Base-by-base conservation (phyloP, 2,797 vertebrate genomes). In the Megaceryle alcyon region DNA sequence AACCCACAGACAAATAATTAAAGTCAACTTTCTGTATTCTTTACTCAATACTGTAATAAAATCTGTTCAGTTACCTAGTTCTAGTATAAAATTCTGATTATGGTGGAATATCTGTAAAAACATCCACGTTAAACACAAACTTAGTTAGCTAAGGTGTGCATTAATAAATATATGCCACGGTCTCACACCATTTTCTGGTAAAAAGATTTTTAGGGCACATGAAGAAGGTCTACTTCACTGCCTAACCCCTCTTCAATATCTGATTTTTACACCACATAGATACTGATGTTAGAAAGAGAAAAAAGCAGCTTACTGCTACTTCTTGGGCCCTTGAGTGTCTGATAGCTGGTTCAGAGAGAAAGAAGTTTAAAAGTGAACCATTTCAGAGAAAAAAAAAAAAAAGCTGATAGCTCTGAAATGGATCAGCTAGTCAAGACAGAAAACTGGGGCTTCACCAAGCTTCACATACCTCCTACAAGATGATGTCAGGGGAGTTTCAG, bases 251-350 rank as follows among this genome's bases (percentile, higher is more conserved):
- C 73, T 92, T 63, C 6, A 12, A 41, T 84, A 17, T 66, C 49
- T 90, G 73, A 60, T 88, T 95, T 88, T 93, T 80, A 80, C 6
- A 82, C 68, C 75, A 54, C 53, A 66, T 14, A 86, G 65, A 64
- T 7, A 68, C 66, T 26, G 18, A 81, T 43, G 64, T 14, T 44
- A 73, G 75, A 90, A 94, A 44, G 53, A 86, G 68, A 86, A 82
- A 82, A 88, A 93, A 75, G 28, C 51, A 68, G 35, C 48, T 70
- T 53, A 51, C 25, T 69, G 49, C 25, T 82, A 48, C 26, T 84
- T 90, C 54, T 75, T 25, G 29, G 46, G 33, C 53, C 68, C 72
- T 72, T 1, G 2, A 72, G 37, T 72, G 43, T 65, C 72, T 81
- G 82, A 76, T 71, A 56, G 39, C 4, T 94, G 66, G 79, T 95